Evolutionary conservation across 2,888 invertebrate species (phyloP).

Genomic region (Sphinx pinastri): DNA sequence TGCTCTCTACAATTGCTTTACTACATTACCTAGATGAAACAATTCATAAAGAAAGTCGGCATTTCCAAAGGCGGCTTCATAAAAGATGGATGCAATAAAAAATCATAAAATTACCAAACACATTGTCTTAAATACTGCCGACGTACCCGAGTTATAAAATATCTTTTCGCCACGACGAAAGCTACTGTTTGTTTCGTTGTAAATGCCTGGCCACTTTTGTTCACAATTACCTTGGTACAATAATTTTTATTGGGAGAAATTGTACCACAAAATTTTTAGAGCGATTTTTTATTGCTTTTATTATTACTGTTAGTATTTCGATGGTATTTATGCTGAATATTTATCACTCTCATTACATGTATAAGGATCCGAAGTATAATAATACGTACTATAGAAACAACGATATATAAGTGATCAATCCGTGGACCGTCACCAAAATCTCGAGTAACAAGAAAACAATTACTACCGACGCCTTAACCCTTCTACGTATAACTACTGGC

Average conservation of each 20-base stretch:
- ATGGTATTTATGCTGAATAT: too few species aligned
- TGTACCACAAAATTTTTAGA: conserved; percentile 13
- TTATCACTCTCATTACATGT: too few species aligned
- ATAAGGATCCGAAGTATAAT: too few species aligned
- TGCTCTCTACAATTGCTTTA: conserved; percentile 31
- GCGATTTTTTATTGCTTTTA: background rate
- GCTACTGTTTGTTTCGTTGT: conserved; percentile 61
- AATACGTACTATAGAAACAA: too few species aligned
- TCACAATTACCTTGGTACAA: conserved; percentile 37
- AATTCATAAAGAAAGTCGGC: conserved; percentile 62
- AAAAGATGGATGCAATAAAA: conserved; percentile 64
- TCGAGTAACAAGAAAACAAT: conserved; percentile 23
- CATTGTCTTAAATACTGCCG: conserved; percentile 57
- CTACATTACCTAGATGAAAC: conserved; percentile 39
- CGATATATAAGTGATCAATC: background rate
- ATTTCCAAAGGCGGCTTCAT: conserved; percentile 56
- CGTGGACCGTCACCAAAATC: background rate
- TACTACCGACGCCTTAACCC: conserved; percentile 39
- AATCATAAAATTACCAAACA: conserved; percentile 68
- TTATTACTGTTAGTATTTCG: too few species aligned
- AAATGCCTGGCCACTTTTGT: conserved; percentile 27
- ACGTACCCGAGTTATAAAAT: conserved; percentile 54
- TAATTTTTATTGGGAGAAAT: conserved; percentile 39
- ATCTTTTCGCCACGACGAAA: conserved; percentile 53
- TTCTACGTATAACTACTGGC: conserved; percentile 49